Base-by-base conservation (phyloP, 2,113 vertebrate genomes). In the Perca schrenkii region DNA sequence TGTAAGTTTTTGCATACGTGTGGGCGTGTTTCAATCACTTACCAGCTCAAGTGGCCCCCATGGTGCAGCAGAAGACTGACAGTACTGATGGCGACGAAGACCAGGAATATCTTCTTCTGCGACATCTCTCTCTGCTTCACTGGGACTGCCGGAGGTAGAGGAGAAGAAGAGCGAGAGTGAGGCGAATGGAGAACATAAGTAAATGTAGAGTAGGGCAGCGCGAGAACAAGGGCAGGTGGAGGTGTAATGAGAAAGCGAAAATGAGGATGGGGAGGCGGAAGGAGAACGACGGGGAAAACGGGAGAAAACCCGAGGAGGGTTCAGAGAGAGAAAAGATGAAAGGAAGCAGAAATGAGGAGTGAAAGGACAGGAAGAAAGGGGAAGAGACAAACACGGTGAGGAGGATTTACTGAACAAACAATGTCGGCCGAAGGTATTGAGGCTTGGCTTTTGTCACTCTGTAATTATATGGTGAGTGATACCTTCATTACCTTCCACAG, bases 31-130 rank as follows among this genome's bases (percentile, higher is more conserved):
- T 72, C 60, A 58, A 21, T 79, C 57, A 80, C 96, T 94, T 94
- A 97, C 97, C 96, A 96, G 93, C 77, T 96, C 68, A 96, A 91
- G 82, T 95, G 95, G 8, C 94, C 91, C n/a, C 96, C 94, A 46
- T 95, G 95, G 92, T 96, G 96, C 89, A 97, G 92, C 83, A 97
- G 91, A 12, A 97, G 89, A 84, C 95, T 97, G 77, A 96, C 57
- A 0, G 94, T 95, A 83, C 95, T 95, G 88, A 96, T 87, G 31
- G 94, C 94, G 40, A 96, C 66, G 16, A 97, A 80, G 69, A 95
- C 67, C 80, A 97, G 91, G 81, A 96, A 95, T 22, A 95, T 83
- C 92, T 96, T 97, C 93, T 96, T 96, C 87, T 92, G 94, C 82
- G 90, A 95, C 95, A 97, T 71, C 67, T 70, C 49, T 95, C 74